Evolutionary conservation across 2,888 invertebrate species (phyloP), one percentile per base, ranked within the genome.

Genomic region (Melieria picta): DNA sequence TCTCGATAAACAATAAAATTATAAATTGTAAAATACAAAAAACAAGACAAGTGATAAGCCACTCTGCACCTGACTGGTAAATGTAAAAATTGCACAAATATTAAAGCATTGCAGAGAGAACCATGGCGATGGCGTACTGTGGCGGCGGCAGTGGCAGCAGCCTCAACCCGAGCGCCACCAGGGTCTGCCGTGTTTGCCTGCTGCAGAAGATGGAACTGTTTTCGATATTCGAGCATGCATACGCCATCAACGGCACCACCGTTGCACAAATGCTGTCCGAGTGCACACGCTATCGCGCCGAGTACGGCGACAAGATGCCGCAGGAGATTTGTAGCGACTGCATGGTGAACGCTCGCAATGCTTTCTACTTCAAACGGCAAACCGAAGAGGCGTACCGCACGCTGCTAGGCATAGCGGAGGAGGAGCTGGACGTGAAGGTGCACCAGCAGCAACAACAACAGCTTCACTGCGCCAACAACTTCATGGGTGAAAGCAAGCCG

Each of bases 261-360:
- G 75, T 85, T 5, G 80, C 82, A 4, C 79, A 82, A 45, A 86
- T 86, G 74, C 79, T 86, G 4, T 78, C 83, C 10, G 84, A 83
- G 61, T 85, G 84, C 57, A 82, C 84, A n/a, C 79, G 79, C 7
- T 83, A 82, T 63, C 57, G 88, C 86, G 86, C 89, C 67, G 83
- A 83, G 64, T 84, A 87, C 1, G 83, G 85, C 76, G 85, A 87
- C 71, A 84, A 81, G n/a, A 79, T 86, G 75, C 88, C 87, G 4
- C 80, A 82, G 55, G 80, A 85, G 58, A 85, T 87, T 71, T 87
- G 87, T 68, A 73, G 70, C 13, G 72, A 78, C 6, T 87, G 87
- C 75, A 77, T 83, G 45, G 78, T 81, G 43, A 79, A 77, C 10
- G 82, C 86, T 11, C 81, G 80, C 30, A 78, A 77, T 11, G 84